Evolutionary conservation across 2,797 vertebrate genomes (phyloP), one percentile per base, ranked within the genome.

Genomic region (Tragelaphus oryx): DNA sequence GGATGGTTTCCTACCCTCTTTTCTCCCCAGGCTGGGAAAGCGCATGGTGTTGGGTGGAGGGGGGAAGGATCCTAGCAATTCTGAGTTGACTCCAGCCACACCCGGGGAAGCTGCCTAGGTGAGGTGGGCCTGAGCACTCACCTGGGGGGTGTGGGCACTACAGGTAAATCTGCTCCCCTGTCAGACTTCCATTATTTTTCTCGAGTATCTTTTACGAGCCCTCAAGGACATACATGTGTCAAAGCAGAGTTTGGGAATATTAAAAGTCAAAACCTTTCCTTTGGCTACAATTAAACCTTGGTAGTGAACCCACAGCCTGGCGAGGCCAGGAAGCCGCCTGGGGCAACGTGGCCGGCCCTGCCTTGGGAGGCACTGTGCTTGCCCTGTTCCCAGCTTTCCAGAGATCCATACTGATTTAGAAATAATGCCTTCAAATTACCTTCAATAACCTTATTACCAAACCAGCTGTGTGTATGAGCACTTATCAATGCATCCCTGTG

Each of bases 361-460:
- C 46, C 50, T 95, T 93, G 92, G 96, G 82, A 95, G 93, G 94
- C 92, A 90, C 37, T 1, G 30, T 81, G 95, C 90, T 62, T 10
- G 62, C 80, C 48, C 28, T 41, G 83, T 68, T 95, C 93, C 93
- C 0, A 0, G 44, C 83, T 95, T 84, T 92, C 41, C 90, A 86
- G 65, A 97, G 97, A 96, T 93, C 93, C 97, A 83, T 79, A 96
- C 95, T 83, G 89, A 94, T 75, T 97, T 95, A 97, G 96, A 96
- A 98, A 96, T 93, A 97, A 96, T 81, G 81, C 95, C 97, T 97
- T 85, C 80, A 97, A 98, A 98, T 98, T 96, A 97, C 96, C 96
- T 97, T 94, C 95, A 93, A 92, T 98, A 98, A 98, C 95, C 96
- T 98, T 97, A 96, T 97, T 97, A 97, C 98, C 30, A 87, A 98